Conservation (phyloP, 2,113 vertebrate genomes). For the Aegotheles bennettii region DNA sequence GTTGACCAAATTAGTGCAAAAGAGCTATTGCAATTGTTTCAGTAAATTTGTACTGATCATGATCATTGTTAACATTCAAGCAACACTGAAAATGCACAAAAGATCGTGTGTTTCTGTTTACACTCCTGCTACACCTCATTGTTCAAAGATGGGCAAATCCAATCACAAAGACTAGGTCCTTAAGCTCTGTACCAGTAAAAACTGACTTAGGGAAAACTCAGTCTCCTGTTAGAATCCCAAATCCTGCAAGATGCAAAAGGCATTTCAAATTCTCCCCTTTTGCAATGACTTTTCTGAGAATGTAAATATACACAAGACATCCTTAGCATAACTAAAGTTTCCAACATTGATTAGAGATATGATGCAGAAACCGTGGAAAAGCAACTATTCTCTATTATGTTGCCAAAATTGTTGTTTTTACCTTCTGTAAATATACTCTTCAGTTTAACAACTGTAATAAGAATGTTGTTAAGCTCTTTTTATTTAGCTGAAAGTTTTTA, state of each 20-base stretch:
- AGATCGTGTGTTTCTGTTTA: neutral
- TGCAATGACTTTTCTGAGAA: neutral
- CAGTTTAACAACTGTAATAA: neutral
- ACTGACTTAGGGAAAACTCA: neutral
- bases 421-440: neutral
- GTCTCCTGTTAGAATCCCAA: neutral
- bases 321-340: neutral
- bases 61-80: neutral
- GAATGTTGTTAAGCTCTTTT: neutral
- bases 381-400: neutral
- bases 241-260: neutral
- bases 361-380: neutral
- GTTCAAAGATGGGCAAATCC: neutral
- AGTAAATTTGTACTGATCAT: accelerated
- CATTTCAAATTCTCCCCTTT: neutral
- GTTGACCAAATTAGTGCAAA: neutral
- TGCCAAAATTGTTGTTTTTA: neutral
- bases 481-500: neutral
- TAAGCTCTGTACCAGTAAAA: neutral
- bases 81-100: neutral
- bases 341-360: neutral
- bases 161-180: neutral
- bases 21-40: neutral
- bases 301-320: neutral
- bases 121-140: neutral